Percentiles rank a stretch among this genome's conserved stretches.
Evolutionary conservation across 92 coral and sea anemone species (phyloP).

Genomic region (Scolanthus callimorphus): DNA sequence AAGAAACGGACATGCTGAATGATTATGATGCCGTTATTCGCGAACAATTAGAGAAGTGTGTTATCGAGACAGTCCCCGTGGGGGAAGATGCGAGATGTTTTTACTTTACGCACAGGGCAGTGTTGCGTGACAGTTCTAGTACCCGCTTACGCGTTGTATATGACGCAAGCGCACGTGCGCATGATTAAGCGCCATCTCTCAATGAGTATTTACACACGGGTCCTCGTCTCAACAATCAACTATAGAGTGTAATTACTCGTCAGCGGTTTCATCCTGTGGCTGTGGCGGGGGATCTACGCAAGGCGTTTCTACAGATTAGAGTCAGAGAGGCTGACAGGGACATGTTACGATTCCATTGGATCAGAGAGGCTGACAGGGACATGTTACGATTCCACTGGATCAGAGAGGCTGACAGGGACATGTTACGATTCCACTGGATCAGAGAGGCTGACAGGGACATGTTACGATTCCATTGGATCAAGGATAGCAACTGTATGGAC

Average conservation of each 20-base stretch:
- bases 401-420: background rate
- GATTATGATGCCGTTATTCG: slow-evolving; percentile 34
- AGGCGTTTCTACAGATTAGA: slow-evolving; percentile 14
- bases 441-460: background rate
- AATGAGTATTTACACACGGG: slow-evolving; percentile 16
- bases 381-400: slow-evolving; percentile 5
- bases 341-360: slow-evolving; percentile 7
- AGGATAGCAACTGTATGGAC: slow-evolving; percentile 2
- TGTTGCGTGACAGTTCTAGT: slow-evolving; percentile 6
- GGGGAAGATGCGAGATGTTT: slow-evolving; percentile 14
- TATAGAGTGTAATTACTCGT: slow-evolving; percentile 14
- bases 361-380: slow-evolving; percentile 13
- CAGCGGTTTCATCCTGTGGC: slow-evolving; percentile 23
- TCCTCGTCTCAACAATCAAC: slow-evolving; percentile 12
- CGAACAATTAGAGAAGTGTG: slow-evolving; percentile 28
- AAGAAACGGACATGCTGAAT: slow-evolving; percentile 11
- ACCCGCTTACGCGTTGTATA: slow-evolving; percentile 16
- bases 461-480: slow-evolving; percentile 9
- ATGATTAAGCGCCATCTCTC: slow-evolving; percentile 11
- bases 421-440: background rate
- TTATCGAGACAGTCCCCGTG: slow-evolving; percentile 10
- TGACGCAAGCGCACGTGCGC: slow-evolving; percentile 21
- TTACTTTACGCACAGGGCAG: slow-evolving; percentile 16
- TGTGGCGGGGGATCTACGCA: slow-evolving; percentile 7
- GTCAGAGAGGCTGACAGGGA: slow-evolving; percentile 11